Evolutionary conservation across 2,888 invertebrate species (phyloP), one percentile per base, ranked within the genome.

Genomic region (Herminia tarsipennalis): DNA sequence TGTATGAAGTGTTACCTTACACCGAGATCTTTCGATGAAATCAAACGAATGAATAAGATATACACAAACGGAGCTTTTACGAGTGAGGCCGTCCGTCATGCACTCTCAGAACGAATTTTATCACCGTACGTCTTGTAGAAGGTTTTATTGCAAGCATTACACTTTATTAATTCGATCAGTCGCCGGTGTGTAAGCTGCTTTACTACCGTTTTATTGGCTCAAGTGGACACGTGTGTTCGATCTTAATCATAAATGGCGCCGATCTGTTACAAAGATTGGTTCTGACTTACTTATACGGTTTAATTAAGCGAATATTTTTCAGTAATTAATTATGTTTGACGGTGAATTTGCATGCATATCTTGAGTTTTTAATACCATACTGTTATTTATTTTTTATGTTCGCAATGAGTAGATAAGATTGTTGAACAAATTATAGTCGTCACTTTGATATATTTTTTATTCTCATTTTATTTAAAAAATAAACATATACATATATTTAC

Each of bases 191-290:
- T 57, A 53, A 52, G 46, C 55, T 49, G 30, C 48, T 69, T 74
- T 67, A 73, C 56, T 63, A 62, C 68, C 51, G 61, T 67, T 74
- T 74, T 73, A 73, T 73, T 68, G 44, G 45, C 33, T 40, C 42
- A 50, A 52, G 56, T 55, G 53, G 58, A 54, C 74, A 70, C 72
- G 70, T 72, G 73, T 65, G 56, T 56, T 53, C 57, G 46, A 54
- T 64, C 57, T 62, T 66, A 62, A 64, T 70, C 68, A 70, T 66
- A 47, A 54, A 51, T 57, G 68, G 66, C 71, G 68, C 62, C 66
- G 37, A 30, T 53, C 34, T 55, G 37, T 46, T 33, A 53, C 53
- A 50, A 43, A 50, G 48, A 62, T 62, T 21, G 25, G 13, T 35
- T 24, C 29, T 21, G 37, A 34, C 34, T n/a, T 16, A 18, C 27